A percentile compares a stretch with the other conserved stretches of the same genome.
Evolutionary conservation across 2,888 invertebrate genomes (phyloP).

Genomic region (Kryphioiulus occultus): DNA sequence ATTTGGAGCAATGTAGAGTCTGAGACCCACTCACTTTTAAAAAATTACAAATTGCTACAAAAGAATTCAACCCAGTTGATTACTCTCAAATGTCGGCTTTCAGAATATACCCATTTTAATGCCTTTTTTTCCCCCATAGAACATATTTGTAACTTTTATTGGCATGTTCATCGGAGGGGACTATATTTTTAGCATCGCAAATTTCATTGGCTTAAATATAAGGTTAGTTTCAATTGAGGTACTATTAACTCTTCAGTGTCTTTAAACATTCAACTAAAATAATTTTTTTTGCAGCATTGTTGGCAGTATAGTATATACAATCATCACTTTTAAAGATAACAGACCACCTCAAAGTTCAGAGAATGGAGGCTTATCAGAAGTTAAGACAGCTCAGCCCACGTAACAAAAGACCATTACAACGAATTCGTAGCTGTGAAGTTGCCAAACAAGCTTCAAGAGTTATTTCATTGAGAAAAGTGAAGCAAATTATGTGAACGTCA

Average conservation of each 20-base stretch:
- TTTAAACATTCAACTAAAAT: neutral
- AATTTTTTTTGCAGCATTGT: constrained; percentile 66
- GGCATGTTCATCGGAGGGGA: constrained; percentile 99
- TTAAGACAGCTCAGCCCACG: constrained; percentile 31
- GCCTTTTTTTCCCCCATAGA: constrained; percentile 64
- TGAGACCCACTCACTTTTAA: neutral
- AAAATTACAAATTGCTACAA: neutral
- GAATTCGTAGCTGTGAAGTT: neutral
- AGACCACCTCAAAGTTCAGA: constrained; percentile 41
- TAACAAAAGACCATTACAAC: neutral
- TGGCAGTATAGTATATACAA: constrained; percentile 82
- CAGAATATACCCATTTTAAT: constrained; percentile 1
- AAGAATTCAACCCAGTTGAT: neutral
- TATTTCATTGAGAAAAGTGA: neutral
- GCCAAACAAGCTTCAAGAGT: neutral
- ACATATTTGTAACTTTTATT: constrained; percentile 95
- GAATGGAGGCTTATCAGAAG: neutral
- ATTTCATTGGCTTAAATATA: constrained; percentile 95
- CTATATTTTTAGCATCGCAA: constrained; percentile 91
- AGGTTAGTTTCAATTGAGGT: constrained; percentile 66
- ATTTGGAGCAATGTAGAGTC: constrained; percentile 30
- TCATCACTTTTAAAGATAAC: constrained; percentile 49
- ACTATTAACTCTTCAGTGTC: neutral
- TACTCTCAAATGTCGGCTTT: neutral
- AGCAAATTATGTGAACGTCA: neutral